Evolutionary conservation across 1,140 invertebrate species (phyloP).

Genomic region (Drosophila triauraria): DNA sequence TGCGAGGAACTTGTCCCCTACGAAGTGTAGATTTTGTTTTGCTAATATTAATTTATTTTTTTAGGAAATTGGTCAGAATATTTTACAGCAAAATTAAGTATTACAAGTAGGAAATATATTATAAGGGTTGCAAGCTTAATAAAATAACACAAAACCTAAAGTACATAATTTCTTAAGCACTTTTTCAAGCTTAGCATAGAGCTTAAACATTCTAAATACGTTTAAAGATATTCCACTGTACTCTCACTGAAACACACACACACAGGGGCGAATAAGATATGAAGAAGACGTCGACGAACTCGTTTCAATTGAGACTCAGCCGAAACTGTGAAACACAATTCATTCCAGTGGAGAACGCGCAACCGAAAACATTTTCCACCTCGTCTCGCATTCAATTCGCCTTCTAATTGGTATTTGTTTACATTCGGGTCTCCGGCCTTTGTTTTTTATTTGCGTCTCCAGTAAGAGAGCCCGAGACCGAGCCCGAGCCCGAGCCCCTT

Average conservation of each 20-base stretch:
- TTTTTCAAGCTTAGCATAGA: too few species aligned
- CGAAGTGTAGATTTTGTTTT: background rate
- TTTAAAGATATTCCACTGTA: constrained; percentile 13
- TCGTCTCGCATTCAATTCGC: constrained; percentile 38
- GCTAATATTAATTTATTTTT: too few species aligned
- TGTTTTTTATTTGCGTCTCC: constrained; percentile 39
- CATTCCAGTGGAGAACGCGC: constrained; percentile 63
- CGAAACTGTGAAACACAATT: constrained; percentile 64
- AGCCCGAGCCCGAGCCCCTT: constrained; percentile 15
- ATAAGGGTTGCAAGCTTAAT: too few species aligned
- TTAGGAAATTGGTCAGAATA: too few species aligned
- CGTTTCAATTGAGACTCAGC: constrained; percentile 72
- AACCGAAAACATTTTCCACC: constrained; percentile 54
- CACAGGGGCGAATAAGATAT: constrained; percentile 50
- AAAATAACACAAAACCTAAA: background rate
- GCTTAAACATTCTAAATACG: background rate
- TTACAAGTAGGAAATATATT: too few species aligned
- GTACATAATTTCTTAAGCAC: background rate
- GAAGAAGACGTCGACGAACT: constrained; percentile 74
- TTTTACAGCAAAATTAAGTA: too few species aligned
- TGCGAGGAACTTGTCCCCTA: too few species aligned
- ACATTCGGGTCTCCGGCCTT: constrained; percentile 27
- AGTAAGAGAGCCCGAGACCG: constrained; percentile 29
- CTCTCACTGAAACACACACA: constrained; percentile 3
- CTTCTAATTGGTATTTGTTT: constrained; percentile 55